Percentiles rank a stretch among this genome's conserved stretches.
Conservation (phyloP, 2,888 invertebrate species). For the Acanthococcus lagerstroemiae region DNA sequence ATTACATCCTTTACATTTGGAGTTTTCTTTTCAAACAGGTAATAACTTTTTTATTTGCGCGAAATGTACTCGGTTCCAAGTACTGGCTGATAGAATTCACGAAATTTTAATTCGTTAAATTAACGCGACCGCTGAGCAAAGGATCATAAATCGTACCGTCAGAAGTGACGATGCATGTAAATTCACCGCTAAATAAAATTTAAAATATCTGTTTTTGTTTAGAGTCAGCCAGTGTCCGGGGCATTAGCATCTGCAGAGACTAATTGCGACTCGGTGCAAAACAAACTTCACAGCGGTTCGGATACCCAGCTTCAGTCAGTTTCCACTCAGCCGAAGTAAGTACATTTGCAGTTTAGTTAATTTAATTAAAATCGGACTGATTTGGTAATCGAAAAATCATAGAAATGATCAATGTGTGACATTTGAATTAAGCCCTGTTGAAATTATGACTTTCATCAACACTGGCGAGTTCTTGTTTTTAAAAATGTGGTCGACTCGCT, state of each 20-base stretch:
- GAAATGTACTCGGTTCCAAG: too few relatives aligned
- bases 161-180: too few relatives aligned
- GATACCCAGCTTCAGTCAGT: background rate
- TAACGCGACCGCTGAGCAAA: too few relatives aligned
- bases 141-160: too few relatives aligned
- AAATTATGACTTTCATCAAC: too few relatives aligned
- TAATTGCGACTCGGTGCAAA: background rate
- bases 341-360: background rate
- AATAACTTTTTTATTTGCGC: background rate
- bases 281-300: background rate
- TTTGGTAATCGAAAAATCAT: background rate
- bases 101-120: background rate
- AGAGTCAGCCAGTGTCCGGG: background rate
- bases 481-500: too few relatives aligned
- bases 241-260: background rate
- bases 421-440: too few relatives aligned
- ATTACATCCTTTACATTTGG: slow-evolving; percentile 28
- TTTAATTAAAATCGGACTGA: background rate
- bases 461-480: too few relatives aligned
- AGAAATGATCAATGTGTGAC: background rate
- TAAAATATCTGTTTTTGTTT: background rate
- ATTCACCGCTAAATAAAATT: background rate
- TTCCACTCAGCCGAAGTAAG: background rate
- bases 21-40: slow-evolving; percentile 25
- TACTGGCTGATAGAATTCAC: too few relatives aligned